Base-by-base conservation (phyloP, 2,888 invertebrate genomes). In the Beris chalybata region DNA sequence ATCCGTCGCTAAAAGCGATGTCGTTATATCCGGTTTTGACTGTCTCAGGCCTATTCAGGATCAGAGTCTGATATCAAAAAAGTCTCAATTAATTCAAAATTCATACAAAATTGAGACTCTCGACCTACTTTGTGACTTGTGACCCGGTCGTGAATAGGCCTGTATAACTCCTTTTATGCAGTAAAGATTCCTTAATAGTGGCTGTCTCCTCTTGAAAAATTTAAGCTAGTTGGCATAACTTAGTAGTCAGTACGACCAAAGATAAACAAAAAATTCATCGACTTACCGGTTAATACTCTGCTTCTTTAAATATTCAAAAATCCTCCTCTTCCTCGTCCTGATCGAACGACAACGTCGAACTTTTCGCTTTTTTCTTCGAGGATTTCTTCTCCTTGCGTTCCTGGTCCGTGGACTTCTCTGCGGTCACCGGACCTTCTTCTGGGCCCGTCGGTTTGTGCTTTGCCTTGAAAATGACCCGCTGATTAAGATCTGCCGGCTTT, bases 401-500 rank as follows among this genome's bases (percentile, higher is more conserved):
- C 22, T 22, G 56, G 55, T 52, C 54, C 7, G 32, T 53, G 22
- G 61, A 30, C 13, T 57, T 56, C 6, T 29, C 66, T 7, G 68
- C 66, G 63, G 12, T 31, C 38, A 38, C 7, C 9, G 38, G 38
- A 38, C 9, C 9, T 5, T 38, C 9, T 29, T 30, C 43, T 12
- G 2, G 15, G 48, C 15, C 3, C 15, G n/a, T 48, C 15, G 48
- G n/a, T 45, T 73, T 73, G 45, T 71, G 68, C 71, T 79, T 78
- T 1, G 79, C 77, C 74, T 82, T 82, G 73, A 88, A 88, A 69
- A 88, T 79, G 67, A 89, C 83, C 50, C 83, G 84, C 71, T 85
- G 81, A 63, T 75, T 82, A 70, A 89, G 78, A 79, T 89, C 87
- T 47, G 88, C 88, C 38, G 85, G 86, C 47, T 82, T 80, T 73